Percentiles rank a stretch among this genome's conserved stretches.
phyloP scores from a whole-genome alignment of 2,113 vertebrate species.

The Periophthalmodon schlosseri region DNA sequence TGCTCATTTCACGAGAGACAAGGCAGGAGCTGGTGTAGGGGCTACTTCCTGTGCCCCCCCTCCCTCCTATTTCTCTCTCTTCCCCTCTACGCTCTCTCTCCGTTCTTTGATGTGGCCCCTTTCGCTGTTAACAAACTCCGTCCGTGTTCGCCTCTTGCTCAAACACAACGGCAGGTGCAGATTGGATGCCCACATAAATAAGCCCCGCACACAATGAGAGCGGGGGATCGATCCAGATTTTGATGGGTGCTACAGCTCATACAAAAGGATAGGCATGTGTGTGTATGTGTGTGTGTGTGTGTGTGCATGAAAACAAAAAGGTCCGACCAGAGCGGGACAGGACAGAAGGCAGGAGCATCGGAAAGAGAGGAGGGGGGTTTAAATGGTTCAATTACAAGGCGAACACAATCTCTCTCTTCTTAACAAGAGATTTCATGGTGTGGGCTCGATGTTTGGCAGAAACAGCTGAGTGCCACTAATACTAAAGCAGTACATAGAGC shows the following conservation, averaged over 20 bases:
- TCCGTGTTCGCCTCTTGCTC: constrained; percentile 93
- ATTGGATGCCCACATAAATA: constrained; percentile 99
- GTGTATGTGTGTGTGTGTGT: constrained; percentile 23
- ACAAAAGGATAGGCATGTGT: constrained; percentile 78
- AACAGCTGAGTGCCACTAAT: constrained; percentile 97
- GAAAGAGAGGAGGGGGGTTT: constrained; percentile 78
- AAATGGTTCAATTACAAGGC: constrained; percentile 99
- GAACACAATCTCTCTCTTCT: constrained; percentile 99
- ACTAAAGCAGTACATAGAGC: constrained; percentile 86
- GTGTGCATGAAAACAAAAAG: constrained; percentile 53
- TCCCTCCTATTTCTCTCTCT: not conserved
- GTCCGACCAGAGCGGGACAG: constrained; percentile 52
- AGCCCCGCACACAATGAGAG: constrained; percentile 93
- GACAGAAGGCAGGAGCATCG: constrained; percentile 60
- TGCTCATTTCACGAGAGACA: constrained; percentile 89
- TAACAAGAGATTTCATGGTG: constrained; percentile 99
- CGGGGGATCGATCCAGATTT: constrained; percentile 93
- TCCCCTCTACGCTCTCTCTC: constrained; percentile 28
- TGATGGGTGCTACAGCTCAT: constrained; percentile 89
- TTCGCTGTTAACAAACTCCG: constrained; percentile 99
- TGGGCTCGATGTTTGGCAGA: constrained; percentile 88
- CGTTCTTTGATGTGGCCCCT: constrained; percentile 86
- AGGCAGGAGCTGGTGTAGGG: constrained; percentile 86
- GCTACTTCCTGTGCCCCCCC: constrained; percentile 75
- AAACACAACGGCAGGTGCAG: constrained; percentile 97